Base-by-base conservation (phyloP, 2,888 invertebrate species). In the Callyntrura guangdongensis region DNA sequence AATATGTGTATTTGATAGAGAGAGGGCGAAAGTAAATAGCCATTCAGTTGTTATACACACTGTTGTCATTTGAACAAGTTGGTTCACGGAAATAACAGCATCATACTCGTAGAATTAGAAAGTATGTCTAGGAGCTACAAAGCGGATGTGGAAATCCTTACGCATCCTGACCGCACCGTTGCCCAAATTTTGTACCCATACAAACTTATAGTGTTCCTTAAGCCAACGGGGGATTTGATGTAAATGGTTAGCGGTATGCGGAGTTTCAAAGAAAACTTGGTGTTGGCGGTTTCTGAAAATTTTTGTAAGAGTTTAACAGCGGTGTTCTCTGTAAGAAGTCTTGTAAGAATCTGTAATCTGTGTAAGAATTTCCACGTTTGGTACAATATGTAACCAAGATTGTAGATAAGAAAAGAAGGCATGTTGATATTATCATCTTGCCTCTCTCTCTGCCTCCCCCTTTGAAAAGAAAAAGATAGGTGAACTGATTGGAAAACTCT, bases 61-160 rank as follows among this genome's bases (percentile, higher is more conserved):
- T 27, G n/a, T 69, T 69, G 27, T 69, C 45, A 6, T 69, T 69
- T 69, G 27, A 69, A 36, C 69, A 69, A 69, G 69, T 69, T 36
- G 5, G 69, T 36, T 27, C 36, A 36, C 36, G n/a, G 69, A 9
- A 69, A 45, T 47, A 64, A 17, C 17, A 6, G 3, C 17, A n/a
- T n/a, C n/a, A 14, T 69, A 36, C 47, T 45, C 47, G 11, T 72
- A 47, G 17, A 72, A 72, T 47, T 45, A 47, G 72, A 45, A 72
- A 72, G 72, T 36, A 36, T 36, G 36, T 6, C 36, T 6, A 36
- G 6, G 9, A 36, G 8, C 27, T 69, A n/a, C 27, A n/a, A 27
- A 36, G 17, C 72, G 6, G 36, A 36, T 36, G 36, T 36, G 36
- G 6, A 36, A 36, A 36, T 36, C 6, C 36, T 36, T 36, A 36